phyloP scores from a whole-genome alignment of 2,113 vertebrate species.

The Isurus oxyrinchus region DNA sequence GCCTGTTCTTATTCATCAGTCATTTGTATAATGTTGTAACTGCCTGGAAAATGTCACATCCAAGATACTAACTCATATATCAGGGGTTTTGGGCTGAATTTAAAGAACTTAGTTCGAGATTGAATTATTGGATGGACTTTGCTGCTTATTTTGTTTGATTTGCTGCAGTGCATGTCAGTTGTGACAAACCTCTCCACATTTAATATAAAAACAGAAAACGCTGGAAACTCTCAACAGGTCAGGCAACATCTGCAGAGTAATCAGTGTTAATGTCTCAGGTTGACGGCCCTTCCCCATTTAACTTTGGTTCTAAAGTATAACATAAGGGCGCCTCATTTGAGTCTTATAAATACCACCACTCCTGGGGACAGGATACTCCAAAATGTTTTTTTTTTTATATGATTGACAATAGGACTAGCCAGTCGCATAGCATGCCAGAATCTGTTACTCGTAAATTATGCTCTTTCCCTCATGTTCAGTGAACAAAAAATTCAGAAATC shows the following conservation, averaged over 20 bases:
- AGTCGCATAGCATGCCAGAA: background rate
- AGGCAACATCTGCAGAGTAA: background rate
- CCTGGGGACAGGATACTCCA: background rate
- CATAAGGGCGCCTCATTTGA: background rate
- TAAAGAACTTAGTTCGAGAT: background rate
- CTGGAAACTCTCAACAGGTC: background rate
- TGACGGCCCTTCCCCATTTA: background rate
- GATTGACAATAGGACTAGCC: background rate
- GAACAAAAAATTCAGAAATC: background rate
- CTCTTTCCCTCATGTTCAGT: background rate
- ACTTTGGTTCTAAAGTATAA: background rate
- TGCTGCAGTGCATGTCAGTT: background rate
- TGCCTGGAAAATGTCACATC: background rate
- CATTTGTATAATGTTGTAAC: background rate
- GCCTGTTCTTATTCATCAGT: background rate
- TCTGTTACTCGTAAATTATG: background rate
- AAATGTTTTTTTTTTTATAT: background rate
- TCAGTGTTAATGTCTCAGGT: background rate
- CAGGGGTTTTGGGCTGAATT: background rate
- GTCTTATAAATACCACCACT: background rate
- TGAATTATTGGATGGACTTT: background rate
- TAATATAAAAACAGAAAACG: background rate
- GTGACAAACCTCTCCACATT: background rate
- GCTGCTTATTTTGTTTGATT: background rate
- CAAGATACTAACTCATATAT: background rate